Evolutionary conservation across 1,140 invertebrate species (phyloP).

Genomic region (Pseudomyrmex sp.): DNA sequence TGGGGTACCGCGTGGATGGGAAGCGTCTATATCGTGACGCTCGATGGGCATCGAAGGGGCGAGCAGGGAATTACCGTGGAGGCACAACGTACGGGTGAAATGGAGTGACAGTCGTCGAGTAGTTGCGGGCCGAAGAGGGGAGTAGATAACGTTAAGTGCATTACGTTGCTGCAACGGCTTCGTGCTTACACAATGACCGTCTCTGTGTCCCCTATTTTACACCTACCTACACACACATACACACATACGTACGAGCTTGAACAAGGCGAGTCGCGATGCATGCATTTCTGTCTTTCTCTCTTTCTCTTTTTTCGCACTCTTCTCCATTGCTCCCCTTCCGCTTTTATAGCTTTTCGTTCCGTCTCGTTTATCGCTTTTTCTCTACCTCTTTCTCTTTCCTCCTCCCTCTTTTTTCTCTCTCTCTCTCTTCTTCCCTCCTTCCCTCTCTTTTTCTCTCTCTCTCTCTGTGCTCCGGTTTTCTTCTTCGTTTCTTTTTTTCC

Average conservation of each 20-base stretch:
- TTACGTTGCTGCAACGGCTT: constrained; percentile 68
- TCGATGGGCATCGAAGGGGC: constrained; percentile 16
- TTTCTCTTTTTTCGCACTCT: neutral
- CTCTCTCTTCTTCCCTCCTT: too few relatives aligned
- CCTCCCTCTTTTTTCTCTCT: too few relatives aligned
- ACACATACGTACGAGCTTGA: neutral
- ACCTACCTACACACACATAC: neutral
- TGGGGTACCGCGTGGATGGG: constrained; percentile 15
- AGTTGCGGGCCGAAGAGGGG: constrained; percentile 59
- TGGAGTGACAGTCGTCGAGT: constrained; percentile 71
- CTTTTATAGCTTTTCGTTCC: constrained; percentile 43
- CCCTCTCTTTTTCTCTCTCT: too few relatives aligned
- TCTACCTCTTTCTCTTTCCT: too few relatives aligned
- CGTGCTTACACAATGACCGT: constrained; percentile 70
- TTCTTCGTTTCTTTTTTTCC: constrained; percentile 36
- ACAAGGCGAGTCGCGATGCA: constrained; percentile 2
- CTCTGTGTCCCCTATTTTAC: constrained; percentile 44
- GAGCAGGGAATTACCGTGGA: neutral
- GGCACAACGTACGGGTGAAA: constrained; percentile 49
- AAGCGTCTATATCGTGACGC: neutral
- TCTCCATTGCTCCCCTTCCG: neutral
- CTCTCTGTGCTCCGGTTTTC: neutral
- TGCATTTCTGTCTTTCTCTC: neutral
- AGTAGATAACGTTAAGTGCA: constrained; percentile 74
- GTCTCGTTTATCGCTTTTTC: constrained; percentile 35